These are phyloP conservation scores for Tautogolabrus adspersus DNA, from an alignment of 2,113 vertebrate genomes.

Conservation along the genomic window DNA sequence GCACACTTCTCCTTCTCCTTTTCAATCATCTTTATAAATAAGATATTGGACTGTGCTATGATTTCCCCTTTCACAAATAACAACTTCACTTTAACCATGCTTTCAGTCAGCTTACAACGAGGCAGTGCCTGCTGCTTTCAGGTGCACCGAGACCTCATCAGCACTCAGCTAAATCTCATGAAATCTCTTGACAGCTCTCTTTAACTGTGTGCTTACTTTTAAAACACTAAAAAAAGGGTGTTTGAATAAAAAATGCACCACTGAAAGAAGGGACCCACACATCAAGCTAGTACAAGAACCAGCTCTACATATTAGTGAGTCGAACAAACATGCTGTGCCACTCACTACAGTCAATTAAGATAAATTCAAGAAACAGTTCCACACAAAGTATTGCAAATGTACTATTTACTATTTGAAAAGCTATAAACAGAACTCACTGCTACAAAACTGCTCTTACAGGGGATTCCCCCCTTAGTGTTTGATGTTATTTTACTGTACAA, in stretches of 20 bases:
- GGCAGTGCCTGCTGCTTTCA: neutral
- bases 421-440: neutral
- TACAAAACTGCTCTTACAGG: neutral
- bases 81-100: neutral
- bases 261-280: neutral
- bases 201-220: neutral
- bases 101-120: conserved; percentile 1
- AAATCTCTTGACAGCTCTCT: neutral
- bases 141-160: neutral
- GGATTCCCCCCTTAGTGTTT: neutral
- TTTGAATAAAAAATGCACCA: neutral
- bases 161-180: neutral
- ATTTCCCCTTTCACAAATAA: conserved; percentile 28
- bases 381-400: too few relatives aligned
- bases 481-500: neutral
- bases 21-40: neutral
- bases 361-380: neutral
- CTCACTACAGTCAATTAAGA: neutral
- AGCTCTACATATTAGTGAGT: neutral
- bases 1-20: neutral
- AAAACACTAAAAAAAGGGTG: neutral
- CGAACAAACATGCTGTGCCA: neutral
- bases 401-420: neutral
- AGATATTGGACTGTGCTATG: neutral
- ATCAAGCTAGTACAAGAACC: neutral